Base-by-base conservation (phyloP, 2,797 vertebrate genomes). In the Salarias fasciatus region DNA sequence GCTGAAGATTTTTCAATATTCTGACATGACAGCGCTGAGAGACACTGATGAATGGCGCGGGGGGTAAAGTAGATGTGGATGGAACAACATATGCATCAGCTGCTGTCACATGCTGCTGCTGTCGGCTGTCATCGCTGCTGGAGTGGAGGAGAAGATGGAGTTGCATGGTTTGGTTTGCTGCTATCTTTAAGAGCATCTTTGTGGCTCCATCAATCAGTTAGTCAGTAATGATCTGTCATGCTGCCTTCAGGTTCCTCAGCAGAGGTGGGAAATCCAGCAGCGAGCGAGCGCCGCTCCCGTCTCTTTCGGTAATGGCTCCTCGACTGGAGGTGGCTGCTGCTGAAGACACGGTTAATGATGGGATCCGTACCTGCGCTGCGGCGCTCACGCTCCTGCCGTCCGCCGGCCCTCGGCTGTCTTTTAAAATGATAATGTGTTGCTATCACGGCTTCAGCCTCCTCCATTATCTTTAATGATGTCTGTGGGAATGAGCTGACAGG, bases 391-490 rank as follows among this genome's bases (percentile, higher is more conserved):
- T 29, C n/a, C n/a, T n/a, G n/a, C n/a, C n/a, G n/a, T n/a, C n/a
- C n/a, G n/a, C n/a, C n/a, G n/a, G n/a, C n/a, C n/a, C n/a, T n/a
- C n/a, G n/a, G 10, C 45, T 18, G 7, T 10, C 5, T 35, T 33
- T 40, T 36, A 12, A 46, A 50, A 41, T 6, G 18, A 30, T 54
- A 56, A 57, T 28, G 41, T 36, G 48, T 43, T 14, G 8, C 42
- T 12, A 43, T 49, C 18, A 48, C 44, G 49, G 11, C 44, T 56
- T 47, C 46, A 54, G 14, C 30, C 45, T 46, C 10, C 28, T 11
- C 15, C 1, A 59, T 71, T 58, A 44, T 47, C 58, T 58, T 44
- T 49, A 67, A 49, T 41, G 44, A 63, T 58, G 53, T 48, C 47
- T 52, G 50, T 35, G 49, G 24, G 33, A 31, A 50, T 38, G 33